Base-by-base conservation (phyloP, 2,888 invertebrate genomes). In the Ennomos erosarius region DNA sequence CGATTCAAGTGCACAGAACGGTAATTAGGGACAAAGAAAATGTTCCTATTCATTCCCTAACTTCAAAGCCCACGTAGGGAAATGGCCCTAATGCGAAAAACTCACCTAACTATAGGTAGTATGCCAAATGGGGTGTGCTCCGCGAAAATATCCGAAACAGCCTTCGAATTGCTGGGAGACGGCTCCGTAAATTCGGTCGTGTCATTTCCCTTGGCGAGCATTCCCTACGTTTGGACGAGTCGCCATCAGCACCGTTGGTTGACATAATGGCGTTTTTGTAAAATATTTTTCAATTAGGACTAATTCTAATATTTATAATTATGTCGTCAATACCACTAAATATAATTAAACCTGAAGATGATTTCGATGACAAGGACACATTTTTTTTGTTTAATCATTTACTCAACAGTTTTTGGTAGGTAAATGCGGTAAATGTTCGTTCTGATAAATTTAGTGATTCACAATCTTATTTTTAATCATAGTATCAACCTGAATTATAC, bases 121-220 rank as follows among this genome's bases (percentile, higher is more conserved):
- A 38, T 42, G 46, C 36, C 44, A 58, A 62, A 65, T 64, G 60
- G 65, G 66, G 65, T 68, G 61, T 62, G 67, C 59, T 61, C 62
- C 57, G 57, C 70, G 69, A 71, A 76, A 74, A 74, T 72, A 75
- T 71, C 68, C 70, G 64, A 74, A 76, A 78, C 73, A 71, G 70
- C 67, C 74, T 65, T 72, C 69, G 73, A 76, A 76, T 74, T 76
- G 74, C 70, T 70, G 67, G 64, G 68, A 71, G 71, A 67, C 70
- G 71, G 68, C 76, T 76, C 73, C 75, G 75, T 76, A 81, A 79
- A 79, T 79, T 81, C 73, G 69, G 71, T 75, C 76, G 66, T 74
- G 79, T 81, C 81, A 82, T 81, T 85, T 83, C 81, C 81, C 71
- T 65, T 62, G 66, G 61, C 67, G 71, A 63, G 64, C 76, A 73